phyloP scores from a whole-genome alignment of 2,888 invertebrate genomes.

The Phortica okadai region DNA sequence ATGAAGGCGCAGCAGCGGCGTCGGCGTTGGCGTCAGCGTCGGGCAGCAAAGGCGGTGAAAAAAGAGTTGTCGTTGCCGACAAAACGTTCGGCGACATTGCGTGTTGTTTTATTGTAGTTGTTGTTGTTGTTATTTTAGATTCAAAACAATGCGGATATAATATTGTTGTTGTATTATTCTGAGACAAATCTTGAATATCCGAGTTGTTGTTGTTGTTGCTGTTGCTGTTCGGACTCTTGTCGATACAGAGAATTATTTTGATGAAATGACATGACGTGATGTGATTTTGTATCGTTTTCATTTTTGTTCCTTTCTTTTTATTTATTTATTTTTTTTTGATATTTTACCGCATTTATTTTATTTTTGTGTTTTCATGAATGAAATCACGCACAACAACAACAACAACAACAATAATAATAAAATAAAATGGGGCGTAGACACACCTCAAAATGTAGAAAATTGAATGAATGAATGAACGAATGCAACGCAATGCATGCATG shows the following conservation, averaged over 20 bases:
- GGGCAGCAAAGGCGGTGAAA: conserved; percentile 49
- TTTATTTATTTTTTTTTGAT: background rate
- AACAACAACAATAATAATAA: background rate
- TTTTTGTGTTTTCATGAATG: conserved; percentile 61
- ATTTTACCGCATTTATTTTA: background rate
- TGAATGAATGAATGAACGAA: background rate
- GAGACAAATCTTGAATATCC: background rate
- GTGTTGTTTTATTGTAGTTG: conserved; percentile 67
- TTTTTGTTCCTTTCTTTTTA: background rate
- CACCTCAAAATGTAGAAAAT: conserved; percentile 34
- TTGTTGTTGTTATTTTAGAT: too few species aligned
- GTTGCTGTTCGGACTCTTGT: background rate
- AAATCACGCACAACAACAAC: conserved; percentile 52
- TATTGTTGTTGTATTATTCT: background rate
- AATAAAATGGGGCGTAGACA: conserved; percentile 40
- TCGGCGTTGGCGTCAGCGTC: conserved; percentile 29
- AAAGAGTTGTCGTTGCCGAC: conserved; percentile 49
- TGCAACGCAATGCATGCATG: background rate
- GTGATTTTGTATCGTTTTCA: conserved; percentile 49
- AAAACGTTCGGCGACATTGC: conserved; percentile 63
- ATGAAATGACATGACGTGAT: conserved; percentile 73
- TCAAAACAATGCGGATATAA: conserved; percentile 38
- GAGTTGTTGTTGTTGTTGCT: conserved; percentile 5
- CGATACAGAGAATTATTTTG: conserved; percentile 31
- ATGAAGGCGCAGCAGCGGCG: conserved; percentile 33